Conservation (phyloP, 1,140 invertebrate genomes). For the Heliothis virescens region DNA sequence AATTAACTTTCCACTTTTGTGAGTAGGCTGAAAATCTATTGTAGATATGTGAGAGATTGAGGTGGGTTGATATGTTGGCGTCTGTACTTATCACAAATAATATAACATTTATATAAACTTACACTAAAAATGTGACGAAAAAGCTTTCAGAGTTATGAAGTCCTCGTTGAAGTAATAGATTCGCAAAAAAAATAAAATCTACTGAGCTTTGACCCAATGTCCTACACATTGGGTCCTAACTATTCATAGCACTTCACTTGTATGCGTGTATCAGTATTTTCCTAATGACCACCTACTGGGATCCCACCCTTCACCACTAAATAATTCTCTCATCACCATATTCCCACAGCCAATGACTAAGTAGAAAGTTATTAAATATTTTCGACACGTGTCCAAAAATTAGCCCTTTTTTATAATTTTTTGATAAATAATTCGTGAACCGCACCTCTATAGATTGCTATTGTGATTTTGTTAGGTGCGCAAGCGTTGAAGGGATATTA, state of each 20-base stretch:
- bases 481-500: constrained; percentile 36
- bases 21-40: too few species aligned
- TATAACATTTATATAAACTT: too few species aligned
- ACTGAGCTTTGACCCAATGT: too few species aligned
- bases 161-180: too few species aligned
- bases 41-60: too few species aligned
- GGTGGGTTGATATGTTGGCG: too few species aligned
- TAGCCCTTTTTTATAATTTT: constrained; percentile 56
- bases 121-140: too few species aligned
- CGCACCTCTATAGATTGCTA: constrained; percentile 39
- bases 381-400: constrained; percentile 69
- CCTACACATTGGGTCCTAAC: too few species aligned
- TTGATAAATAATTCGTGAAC: constrained; percentile 37
- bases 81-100: too few species aligned
- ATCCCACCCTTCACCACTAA: neutral
- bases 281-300: constrained; percentile 28
- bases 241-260: neutral
- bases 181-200: too few species aligned
- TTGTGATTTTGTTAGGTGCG: constrained; percentile 30
- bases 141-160: too few species aligned
- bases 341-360: constrained; percentile 68
- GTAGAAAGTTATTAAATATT: constrained; percentile 61
- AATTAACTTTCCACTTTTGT: too few species aligned
- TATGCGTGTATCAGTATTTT: neutral
- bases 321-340: constrained; percentile 37